Percentiles rank a stretch among this genome's conserved stretches.
Conservation (phyloP, 2,113 vertebrate species). For the Chloroceryle aenea region DNA sequence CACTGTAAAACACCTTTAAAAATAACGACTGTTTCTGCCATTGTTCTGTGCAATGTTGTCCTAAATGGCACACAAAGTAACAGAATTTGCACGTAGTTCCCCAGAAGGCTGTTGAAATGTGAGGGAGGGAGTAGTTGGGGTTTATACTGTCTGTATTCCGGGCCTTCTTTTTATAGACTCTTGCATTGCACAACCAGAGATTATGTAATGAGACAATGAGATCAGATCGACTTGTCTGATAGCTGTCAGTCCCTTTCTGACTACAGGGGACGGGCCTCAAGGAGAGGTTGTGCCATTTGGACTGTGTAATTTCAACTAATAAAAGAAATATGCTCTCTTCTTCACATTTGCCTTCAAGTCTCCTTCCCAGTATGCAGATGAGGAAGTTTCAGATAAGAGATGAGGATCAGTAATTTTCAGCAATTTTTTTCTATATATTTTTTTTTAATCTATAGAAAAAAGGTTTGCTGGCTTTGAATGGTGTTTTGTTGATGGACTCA, state of each 20-base stretch:
- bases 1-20: not conserved
- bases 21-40: not conserved
- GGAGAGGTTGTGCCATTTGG: not conserved
- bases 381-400: not conserved
- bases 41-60: not conserved
- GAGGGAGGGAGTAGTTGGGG: not conserved
- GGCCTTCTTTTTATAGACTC: not conserved
- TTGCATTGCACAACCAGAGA: not conserved
- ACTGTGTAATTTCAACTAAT: not conserved
- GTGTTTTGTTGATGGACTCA: not conserved
- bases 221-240: not conserved
- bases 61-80: not conserved
- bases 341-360: not conserved
- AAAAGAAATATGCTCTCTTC: not conserved
- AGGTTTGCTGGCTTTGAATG: not conserved
- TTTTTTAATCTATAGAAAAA: not conserved
- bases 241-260: not conserved
- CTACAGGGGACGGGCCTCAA: not conserved
- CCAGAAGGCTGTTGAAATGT: not conserved
- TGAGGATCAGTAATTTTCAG: not conserved
- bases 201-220: constrained; percentile 4
- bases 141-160: not conserved
- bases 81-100: not conserved
- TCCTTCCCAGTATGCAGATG: not conserved
- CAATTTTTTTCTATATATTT: not conserved